phyloP scores from a whole-genome alignment of 2,888 invertebrate genomes.

The Eulithis testata region DNA sequence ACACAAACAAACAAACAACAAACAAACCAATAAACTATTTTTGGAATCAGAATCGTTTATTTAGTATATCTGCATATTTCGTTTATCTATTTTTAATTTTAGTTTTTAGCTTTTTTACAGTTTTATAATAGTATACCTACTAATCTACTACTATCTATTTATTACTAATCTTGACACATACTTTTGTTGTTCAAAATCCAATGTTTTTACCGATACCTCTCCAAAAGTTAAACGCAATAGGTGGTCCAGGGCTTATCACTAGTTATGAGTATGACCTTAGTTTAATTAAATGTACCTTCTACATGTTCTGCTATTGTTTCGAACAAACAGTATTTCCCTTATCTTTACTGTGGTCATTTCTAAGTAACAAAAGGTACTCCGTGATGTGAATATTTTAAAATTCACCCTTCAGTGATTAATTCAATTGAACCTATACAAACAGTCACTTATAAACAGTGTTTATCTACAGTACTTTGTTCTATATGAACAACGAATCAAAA shows the following conservation, averaged over 20 bases:
- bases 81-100: too few species aligned
- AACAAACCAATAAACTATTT: too few species aligned
- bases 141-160: too few species aligned
- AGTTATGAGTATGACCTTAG: constrained; percentile 1
- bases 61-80: too few species aligned
- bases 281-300: constrained; percentile 14
- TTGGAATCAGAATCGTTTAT: too few species aligned
- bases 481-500: constrained; percentile 33
- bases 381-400: constrained; percentile 60
- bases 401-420: constrained; percentile 48
- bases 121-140: too few species aligned
- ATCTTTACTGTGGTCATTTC: constrained; percentile 40
- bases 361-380: constrained; percentile 44
- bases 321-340: constrained; percentile 18
- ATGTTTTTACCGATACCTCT: too few species aligned
- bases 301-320: constrained; percentile 9
- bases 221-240: not conserved
- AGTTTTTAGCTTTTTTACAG: too few species aligned
- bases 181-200: too few species aligned
- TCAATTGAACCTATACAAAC: constrained; percentile 55
- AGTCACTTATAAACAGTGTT: constrained; percentile 46
- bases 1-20: too few species aligned
- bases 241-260: constrained; percentile 1
- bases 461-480: constrained; percentile 36
- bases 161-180: too few species aligned